A percentile compares a stretch with the other conserved stretches of the same genome.
These are phyloP conservation scores for Drosophila punjabiensis DNA, from an alignment of 1,140 invertebrate species.

Conservation along the genomic window DNA sequence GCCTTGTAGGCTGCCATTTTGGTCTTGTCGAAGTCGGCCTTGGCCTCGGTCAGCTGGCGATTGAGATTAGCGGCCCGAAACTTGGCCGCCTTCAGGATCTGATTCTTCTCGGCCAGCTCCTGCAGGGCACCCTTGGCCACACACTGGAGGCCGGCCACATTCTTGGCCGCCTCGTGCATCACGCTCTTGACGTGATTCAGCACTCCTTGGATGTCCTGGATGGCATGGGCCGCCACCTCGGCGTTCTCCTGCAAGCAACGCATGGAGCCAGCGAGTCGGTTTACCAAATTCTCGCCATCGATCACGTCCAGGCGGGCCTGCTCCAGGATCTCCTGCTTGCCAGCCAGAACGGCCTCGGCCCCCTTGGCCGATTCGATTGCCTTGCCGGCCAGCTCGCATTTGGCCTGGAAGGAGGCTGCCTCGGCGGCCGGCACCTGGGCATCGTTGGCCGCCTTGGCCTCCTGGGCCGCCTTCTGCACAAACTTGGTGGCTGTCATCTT, in stretches of 20 bases:
- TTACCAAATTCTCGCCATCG: not conserved
- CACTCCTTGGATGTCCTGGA: not conserved
- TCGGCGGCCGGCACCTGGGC: not conserved
- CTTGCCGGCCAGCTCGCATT: constrained; percentile 4
- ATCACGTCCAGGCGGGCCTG: not conserved
- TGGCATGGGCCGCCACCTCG: not conserved
- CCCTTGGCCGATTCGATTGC: not conserved
- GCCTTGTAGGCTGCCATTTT: constrained; percentile 12
- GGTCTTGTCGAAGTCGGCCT: constrained; percentile 1
- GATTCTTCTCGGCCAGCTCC: not conserved
- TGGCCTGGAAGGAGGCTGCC: not conserved
- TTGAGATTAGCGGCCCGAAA: not conserved
- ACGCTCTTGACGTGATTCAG: not conserved
- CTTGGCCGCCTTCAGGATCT: not conserved
- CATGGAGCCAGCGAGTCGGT: not conserved
- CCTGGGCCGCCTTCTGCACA: not conserved
- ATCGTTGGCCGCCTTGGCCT: constrained; percentile 6
- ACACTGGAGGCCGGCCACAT: not conserved
- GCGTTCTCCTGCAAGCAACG: not conserved
- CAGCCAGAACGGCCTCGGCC: not conserved
- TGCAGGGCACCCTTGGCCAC: not conserved
- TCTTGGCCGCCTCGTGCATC: not conserved
- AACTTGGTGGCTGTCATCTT: not conserved
- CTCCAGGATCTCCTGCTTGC: not conserved
- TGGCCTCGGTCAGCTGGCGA: constrained; percentile 2